Conservation (phyloP, 2,797 vertebrate species). For the Gymnothorax javanicus region DNA sequence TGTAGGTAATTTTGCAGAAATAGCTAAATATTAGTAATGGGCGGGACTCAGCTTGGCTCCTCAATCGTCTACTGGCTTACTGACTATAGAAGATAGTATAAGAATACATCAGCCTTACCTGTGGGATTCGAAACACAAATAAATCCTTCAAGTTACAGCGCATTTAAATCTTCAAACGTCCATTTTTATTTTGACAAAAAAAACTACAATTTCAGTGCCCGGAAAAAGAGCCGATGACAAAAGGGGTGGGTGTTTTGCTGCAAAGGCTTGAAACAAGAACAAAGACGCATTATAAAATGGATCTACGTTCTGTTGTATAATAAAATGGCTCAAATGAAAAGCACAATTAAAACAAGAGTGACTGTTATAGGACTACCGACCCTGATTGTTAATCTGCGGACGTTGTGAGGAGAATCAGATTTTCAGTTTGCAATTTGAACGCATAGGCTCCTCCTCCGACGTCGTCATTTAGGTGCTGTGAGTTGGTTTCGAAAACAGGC, state of each 20-base stretch:
- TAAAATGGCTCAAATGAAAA: not conserved
- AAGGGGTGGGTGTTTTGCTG: constrained; percentile 18
- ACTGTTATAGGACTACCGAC: constrained; percentile 17
- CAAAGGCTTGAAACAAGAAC: constrained; percentile 14
- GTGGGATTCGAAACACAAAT: constrained; percentile 47
- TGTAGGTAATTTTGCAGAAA: not conserved
- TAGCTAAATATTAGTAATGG: not conserved
- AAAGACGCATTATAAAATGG: constrained; percentile 5
- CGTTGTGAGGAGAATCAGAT: constrained; percentile 21
- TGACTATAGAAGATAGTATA: not conserved
- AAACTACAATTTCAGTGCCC: constrained; percentile 15
- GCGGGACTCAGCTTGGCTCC: not conserved
- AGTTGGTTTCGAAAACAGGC: not conserved
- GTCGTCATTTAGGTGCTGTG: constrained; percentile 46
- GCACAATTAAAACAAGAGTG: not conserved
- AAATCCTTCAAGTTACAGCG: constrained; percentile 44
- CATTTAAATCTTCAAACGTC: constrained; percentile 64
- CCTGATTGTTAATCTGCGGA: constrained; percentile 12
- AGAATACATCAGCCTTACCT: constrained; percentile 57
- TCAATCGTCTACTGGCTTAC: not conserved
- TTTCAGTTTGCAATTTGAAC: constrained; percentile 52
- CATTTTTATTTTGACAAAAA: constrained; percentile 41
- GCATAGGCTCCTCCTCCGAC: constrained; percentile 52
- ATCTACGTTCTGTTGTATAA: not conserved
- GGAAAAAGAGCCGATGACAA: not conserved